A percentile compares a stretch with the other conserved stretches of the same genome.
These are phyloP conservation scores for Picathartes gymnocephalus DNA, from an alignment of 2,113 vertebrate genomes.

Conservation along the genomic window DNA sequence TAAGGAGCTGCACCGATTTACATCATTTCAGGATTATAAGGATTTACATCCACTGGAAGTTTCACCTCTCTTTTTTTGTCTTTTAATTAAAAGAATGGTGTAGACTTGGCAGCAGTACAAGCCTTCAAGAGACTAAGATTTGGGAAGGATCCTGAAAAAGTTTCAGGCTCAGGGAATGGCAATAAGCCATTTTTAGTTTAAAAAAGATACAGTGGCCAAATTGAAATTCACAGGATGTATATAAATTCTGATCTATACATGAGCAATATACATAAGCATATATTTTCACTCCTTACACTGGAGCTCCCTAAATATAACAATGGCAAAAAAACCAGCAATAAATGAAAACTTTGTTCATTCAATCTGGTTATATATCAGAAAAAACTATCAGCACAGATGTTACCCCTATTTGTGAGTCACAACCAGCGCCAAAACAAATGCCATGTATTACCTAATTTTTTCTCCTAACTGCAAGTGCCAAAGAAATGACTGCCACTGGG, in stretches of 20 bases:
- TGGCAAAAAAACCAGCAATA: conserved; percentile 15
- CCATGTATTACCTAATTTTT: conserved; percentile 9
- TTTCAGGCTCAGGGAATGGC: conserved; percentile 6
- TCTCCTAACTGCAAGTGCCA: not conserved
- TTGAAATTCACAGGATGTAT: not conserved
- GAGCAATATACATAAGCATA: not conserved
- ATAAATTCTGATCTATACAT: not conserved
- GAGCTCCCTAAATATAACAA: conserved; percentile 42
- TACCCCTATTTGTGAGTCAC: conserved; percentile 20
- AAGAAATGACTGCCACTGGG: not conserved
- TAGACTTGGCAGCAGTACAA: not conserved
- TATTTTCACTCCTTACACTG: not conserved
- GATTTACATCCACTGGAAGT: conserved; percentile 22
- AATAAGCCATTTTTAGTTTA: not conserved
- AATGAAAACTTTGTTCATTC: conserved; percentile 14
- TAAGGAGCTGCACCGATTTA: conserved; percentile 18
- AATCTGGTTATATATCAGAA: not conserved
- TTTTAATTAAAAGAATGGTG: conserved; percentile 40
- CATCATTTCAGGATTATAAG: conserved; percentile 38
- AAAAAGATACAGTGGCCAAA: not conserved
- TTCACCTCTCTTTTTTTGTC: not conserved
- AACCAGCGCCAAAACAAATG: conserved; percentile 34
- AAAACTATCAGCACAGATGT: conserved; percentile 47
- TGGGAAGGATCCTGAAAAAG: not conserved
- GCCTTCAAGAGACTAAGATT: not conserved